phyloP scores from a whole-genome alignment of 1,140 invertebrate genomes.

The Oppia nitens region DNA sequence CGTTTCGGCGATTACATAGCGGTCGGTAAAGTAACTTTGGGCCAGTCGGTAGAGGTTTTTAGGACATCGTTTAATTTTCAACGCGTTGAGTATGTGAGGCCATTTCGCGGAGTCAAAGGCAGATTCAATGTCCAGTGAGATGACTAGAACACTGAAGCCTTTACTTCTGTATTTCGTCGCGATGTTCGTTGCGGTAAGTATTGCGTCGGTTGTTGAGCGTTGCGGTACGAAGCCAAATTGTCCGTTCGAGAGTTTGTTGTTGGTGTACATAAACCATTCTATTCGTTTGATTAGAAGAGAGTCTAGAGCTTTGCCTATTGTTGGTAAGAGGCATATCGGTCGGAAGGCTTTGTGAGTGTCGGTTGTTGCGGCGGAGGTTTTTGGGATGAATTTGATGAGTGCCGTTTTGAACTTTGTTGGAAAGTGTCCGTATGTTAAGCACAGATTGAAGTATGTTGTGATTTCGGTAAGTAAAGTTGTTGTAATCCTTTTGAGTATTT shows the following conservation, averaged over 20 bases:
- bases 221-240: not conserved
- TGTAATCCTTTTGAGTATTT: not conserved
- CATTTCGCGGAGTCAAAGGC: not conserved
- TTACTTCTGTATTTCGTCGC: not conserved
- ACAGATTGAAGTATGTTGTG: not conserved
- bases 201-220: not conserved
- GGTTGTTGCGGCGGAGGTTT: not conserved
- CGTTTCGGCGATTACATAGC: not conserved
- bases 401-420: not conserved
- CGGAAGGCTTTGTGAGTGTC: not conserved
- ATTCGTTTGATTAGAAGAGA: not conserved
- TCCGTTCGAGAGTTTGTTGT: not conserved
- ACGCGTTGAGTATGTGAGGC: not conserved
- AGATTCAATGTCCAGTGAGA: not conserved
- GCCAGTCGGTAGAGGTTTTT: not conserved
- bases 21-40: not conserved
- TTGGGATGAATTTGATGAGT: not conserved
- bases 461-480: not conserved
- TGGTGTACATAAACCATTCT: not conserved
- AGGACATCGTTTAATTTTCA: not conserved
- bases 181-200: not conserved
- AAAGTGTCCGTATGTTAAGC: not conserved
- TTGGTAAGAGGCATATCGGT: constrained; percentile 13
- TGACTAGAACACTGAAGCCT: not conserved
- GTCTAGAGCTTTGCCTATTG: constrained; percentile 3